Evolutionary conservation across 2,113 vertebrate species (phyloP).

Genomic region (Acanthochromis polyacanthus): DNA sequence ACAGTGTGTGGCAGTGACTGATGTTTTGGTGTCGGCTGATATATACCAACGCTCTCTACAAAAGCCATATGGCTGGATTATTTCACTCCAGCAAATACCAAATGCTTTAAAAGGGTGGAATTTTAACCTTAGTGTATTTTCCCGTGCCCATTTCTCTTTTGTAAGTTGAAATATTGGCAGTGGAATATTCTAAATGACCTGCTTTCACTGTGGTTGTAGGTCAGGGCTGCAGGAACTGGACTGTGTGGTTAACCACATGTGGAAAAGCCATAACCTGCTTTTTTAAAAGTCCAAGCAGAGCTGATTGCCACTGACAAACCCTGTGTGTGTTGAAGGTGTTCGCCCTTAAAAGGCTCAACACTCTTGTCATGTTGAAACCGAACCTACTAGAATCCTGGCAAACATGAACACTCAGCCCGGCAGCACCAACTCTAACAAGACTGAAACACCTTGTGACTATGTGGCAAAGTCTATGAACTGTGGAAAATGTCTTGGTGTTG

Average conservation of each 20-base stretch:
- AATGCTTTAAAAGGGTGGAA: conserved; percentile 1
- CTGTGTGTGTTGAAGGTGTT: not conserved
- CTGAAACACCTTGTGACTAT: not conserved
- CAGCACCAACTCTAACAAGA: not conserved
- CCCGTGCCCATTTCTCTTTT: not conserved
- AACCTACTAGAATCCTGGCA: not conserved
- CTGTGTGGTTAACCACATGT: conserved; percentile 24
- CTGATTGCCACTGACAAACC: conserved; percentile 15
- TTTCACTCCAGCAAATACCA: conserved; percentile 11
- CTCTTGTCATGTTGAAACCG: not conserved
- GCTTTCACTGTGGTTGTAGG: conserved; percentile 4
- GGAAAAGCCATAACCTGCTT: conserved; percentile 18
- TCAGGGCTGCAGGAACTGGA: conserved; percentile 2
- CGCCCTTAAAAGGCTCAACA: conserved; percentile 10
- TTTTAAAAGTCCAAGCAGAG: conserved; percentile 7
- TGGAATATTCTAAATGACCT: not conserved
- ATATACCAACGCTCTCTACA: conserved; percentile 28
- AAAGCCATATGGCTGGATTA: conserved; percentile 4
- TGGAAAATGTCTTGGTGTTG: not conserved
- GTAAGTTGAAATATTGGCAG: not conserved
- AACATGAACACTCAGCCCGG: not conserved
- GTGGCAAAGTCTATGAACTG: not conserved
- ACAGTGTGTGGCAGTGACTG: conserved; percentile 62
- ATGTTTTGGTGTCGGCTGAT: conserved; percentile 52
- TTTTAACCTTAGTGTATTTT: not conserved